Percentiles rank a stretch among this genome's conserved stretches.
Conservation (phyloP, 2,113 vertebrate species). For the Tenebrosternarchus preto region DNA sequence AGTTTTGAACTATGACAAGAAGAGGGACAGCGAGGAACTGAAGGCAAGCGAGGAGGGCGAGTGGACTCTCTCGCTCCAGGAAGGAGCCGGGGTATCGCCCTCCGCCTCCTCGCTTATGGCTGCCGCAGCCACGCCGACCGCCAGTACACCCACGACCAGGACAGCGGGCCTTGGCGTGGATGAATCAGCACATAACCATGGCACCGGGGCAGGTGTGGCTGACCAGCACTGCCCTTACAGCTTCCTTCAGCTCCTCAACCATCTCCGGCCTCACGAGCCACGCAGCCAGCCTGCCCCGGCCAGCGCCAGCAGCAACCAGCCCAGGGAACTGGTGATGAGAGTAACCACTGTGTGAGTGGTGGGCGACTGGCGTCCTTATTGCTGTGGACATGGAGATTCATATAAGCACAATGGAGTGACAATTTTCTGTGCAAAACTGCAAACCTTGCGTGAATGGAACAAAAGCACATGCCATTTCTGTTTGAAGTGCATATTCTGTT, state of each 20-base stretch:
- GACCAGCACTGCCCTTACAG: constrained; percentile 97
- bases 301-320: constrained; percentile 75
- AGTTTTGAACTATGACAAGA: constrained; percentile 97
- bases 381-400: constrained; percentile 4
- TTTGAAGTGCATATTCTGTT: constrained; percentile 3
- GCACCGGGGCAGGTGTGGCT: constrained; percentile 74
- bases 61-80: constrained; percentile 80
- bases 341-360: constrained; percentile 93
- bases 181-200: constrained; percentile 68
- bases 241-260: constrained; percentile 96
- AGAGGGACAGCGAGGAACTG: constrained; percentile 88
- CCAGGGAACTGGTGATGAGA: constrained; percentile 96
- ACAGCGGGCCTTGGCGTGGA: constrained; percentile 60
- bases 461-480: constrained; percentile 19
- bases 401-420: constrained; percentile 22
- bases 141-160: constrained; percentile 50
- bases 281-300: constrained; percentile 79
- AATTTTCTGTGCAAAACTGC: neutral
- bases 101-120: constrained; percentile 80
- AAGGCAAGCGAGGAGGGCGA: constrained; percentile 79
- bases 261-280: constrained; percentile 89
- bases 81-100: constrained; percentile 67
- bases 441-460: neutral
- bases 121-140: constrained; percentile 68
- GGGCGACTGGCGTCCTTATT: constrained; percentile 72